Percentiles rank a stretch among this genome's conserved stretches.
Conservation (phyloP, 1,140 invertebrate genomes). For the Drosophila equinoxialis region DNA sequence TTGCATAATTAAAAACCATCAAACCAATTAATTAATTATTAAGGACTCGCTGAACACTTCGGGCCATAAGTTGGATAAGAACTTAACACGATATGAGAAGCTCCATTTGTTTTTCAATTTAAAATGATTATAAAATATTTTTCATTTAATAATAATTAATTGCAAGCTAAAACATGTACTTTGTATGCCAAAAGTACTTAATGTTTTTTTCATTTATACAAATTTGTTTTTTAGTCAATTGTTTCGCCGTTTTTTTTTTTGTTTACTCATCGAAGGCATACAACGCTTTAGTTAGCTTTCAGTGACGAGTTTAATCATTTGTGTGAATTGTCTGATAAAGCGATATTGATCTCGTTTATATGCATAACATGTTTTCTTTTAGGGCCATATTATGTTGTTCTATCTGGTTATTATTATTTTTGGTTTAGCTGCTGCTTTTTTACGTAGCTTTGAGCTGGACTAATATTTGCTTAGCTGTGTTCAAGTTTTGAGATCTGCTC, state of each 20-base stretch:
- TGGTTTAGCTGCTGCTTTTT: slow-evolving; percentile 17
- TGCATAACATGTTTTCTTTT: slow-evolving; percentile 18
- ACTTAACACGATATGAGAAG: neutral
- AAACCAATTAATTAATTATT: too few relatives aligned
- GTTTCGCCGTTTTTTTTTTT: neutral
- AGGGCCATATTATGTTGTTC: slow-evolving; percentile 42
- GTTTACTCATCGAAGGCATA: neutral
- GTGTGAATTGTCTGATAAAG: neutral
- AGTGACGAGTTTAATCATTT: neutral
- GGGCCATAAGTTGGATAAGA: too few relatives aligned
- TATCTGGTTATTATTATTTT: slow-evolving; percentile 19
- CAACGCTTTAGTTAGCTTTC: neutral
- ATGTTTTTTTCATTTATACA: neutral
- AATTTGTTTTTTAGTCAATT: neutral
- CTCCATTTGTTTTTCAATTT: too few relatives aligned
- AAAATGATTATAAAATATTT: too few relatives aligned
- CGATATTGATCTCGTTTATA: slow-evolving; percentile 1
- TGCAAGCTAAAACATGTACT: too few relatives aligned
- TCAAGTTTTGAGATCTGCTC: slow-evolving; percentile 59
- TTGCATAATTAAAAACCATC: too few relatives aligned
- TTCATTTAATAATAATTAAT: too few relatives aligned
- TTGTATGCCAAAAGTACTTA: too few relatives aligned
- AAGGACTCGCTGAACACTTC: too few relatives aligned
- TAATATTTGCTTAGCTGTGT: slow-evolving; percentile 77
- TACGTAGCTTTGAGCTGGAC: slow-evolving; percentile 54